Evolutionary conservation across 2,888 invertebrate genomes (phyloP).

Genomic region (Drosophila anceps): DNA sequence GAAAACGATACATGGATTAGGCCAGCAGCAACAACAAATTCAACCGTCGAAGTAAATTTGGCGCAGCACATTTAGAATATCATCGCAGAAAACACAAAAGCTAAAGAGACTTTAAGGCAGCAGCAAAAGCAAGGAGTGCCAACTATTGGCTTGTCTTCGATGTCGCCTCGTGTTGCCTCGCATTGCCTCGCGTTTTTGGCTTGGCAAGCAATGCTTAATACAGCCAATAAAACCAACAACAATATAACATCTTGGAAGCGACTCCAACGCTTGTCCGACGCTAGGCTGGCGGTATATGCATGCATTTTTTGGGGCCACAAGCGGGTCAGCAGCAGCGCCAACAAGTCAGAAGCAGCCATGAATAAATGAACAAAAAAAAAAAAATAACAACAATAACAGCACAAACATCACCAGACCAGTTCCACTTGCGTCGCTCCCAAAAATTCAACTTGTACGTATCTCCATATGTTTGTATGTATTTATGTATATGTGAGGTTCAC

Average conservation of each 20-base stretch:
- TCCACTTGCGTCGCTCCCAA: slow-evolving; percentile 82
- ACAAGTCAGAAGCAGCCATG: slow-evolving; percentile 54
- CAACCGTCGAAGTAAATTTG: slow-evolving; percentile 76
- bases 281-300: slow-evolving; percentile 57
- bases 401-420: slow-evolving; percentile 68
- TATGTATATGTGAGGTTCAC: slow-evolving; percentile 35
- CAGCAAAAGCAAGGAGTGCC: slow-evolving; percentile 81
- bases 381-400: slow-evolving; percentile 37
- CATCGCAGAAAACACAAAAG: slow-evolving; percentile 71
- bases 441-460: slow-evolving; percentile 68
- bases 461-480: slow-evolving; percentile 24
- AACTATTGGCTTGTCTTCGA: slow-evolving; percentile 54
- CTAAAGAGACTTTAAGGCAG: slow-evolving; percentile 30
- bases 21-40: slow-evolving; percentile 55
- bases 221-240: slow-evolving; percentile 72
- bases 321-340: slow-evolving; percentile 76
- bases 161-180: slow-evolving; percentile 8
- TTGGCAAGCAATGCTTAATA: slow-evolving; percentile 82
- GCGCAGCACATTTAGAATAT: slow-evolving; percentile 83
- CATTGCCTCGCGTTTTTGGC: slow-evolving; percentile 30
- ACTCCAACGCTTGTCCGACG: slow-evolving; percentile 63
- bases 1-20: slow-evolving; percentile 81
- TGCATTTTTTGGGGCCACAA: slow-evolving; percentile 81
- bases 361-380: slow-evolving; percentile 47
- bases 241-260: slow-evolving; percentile 66